Evolutionary conservation across 2,888 invertebrate genomes (phyloP).

Genomic region (Caenorhabditis macrosperma): DNA sequence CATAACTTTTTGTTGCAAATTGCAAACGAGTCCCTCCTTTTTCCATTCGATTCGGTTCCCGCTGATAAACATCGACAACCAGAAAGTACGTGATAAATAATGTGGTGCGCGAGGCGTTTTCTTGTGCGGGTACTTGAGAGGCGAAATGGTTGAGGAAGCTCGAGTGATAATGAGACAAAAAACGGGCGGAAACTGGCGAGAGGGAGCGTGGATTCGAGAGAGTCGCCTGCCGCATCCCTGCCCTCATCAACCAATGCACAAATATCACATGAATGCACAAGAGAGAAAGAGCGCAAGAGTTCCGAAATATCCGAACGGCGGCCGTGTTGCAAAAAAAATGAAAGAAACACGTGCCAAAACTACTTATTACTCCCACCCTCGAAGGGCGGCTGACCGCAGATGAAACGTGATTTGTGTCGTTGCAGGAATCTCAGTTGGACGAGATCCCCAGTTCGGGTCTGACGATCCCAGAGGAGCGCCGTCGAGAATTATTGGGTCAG

Average conservation of each 20-base stretch:
- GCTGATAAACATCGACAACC: conserved; percentile 52
- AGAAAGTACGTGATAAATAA: conserved; percentile 58
- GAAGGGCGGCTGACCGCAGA: conserved; percentile 20
- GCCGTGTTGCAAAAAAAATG: conserved; percentile 20
- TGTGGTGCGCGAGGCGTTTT: conserved; percentile 35
- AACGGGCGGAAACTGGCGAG: conserved; percentile 27
- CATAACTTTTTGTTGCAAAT: conserved; percentile 6
- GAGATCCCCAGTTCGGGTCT: conserved; percentile 77
- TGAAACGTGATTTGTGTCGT: conserved; percentile 1
- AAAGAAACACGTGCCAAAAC: conserved; percentile 28
- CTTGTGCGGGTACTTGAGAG: conserved; percentile 54
- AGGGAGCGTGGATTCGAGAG: conserved; percentile 37
- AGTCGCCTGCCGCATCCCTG: conserved; percentile 15
- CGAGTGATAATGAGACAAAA: conserved; percentile 58
- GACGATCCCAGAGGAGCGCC: conserved; percentile 77
- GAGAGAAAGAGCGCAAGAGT: too few species aligned
- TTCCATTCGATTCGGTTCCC: conserved; percentile 8
- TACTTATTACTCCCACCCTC: too few species aligned
- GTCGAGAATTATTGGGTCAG: conserved; percentile 75
- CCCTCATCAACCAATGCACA: conserved; percentile 56
- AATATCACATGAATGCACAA: conserved; percentile 54
- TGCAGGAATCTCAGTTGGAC: conserved; percentile 72
- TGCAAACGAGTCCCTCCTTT: neutral
- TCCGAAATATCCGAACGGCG: conserved; percentile 34
- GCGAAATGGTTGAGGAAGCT: conserved; percentile 31